These are phyloP conservation scores for Cylloceria caligata DNA, from an alignment of 2,888 invertebrate species.

Conservation along the genomic window DNA sequence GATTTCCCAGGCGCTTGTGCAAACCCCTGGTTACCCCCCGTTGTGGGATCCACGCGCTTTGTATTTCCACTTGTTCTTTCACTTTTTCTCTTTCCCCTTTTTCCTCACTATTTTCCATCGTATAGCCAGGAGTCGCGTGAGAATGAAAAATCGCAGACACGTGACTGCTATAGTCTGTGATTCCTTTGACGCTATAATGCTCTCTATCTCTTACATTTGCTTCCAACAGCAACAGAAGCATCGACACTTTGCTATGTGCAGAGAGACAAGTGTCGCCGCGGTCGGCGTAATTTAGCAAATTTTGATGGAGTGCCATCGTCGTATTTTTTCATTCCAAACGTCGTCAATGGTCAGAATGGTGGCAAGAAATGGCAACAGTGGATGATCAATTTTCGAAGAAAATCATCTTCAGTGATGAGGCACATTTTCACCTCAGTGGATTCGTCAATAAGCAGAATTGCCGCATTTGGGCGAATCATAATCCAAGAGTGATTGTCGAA, in stretches of 20 bases:
- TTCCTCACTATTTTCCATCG: conserved; percentile 5
- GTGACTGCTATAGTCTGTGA: conserved; percentile 2
- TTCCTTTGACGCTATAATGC: conserved; percentile 3
- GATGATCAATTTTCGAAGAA: too few species aligned
- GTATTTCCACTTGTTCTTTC: conserved; percentile 37
- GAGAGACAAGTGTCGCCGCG: too few species aligned
- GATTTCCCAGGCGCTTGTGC: conserved; percentile 35
- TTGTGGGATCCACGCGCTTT: conserved; percentile 7
- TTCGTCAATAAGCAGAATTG: too few species aligned
- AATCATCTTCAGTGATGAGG: too few species aligned
- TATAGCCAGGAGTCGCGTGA: conserved; percentile 5
- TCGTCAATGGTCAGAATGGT: too few species aligned
- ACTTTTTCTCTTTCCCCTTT: conserved; percentile 26
- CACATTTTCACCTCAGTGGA: too few species aligned
- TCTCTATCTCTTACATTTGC: neutral
- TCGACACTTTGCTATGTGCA: neutral
- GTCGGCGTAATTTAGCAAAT: too few species aligned
- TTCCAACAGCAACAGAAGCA: neutral
- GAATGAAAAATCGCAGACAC: conserved; percentile 31
- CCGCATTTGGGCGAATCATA: too few species aligned
- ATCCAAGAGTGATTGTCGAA: too few species aligned
- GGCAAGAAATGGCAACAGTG: too few species aligned
- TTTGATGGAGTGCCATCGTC: too few species aligned
- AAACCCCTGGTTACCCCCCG: conserved; percentile 13
- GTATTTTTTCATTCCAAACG: too few species aligned